A percentile compares a stretch with the other conserved stretches of the same genome.
These are phyloP conservation scores for Typhlichthys subterraneus DNA, from an alignment of 2,797 vertebrate species.

Conservation along the genomic window DNA sequence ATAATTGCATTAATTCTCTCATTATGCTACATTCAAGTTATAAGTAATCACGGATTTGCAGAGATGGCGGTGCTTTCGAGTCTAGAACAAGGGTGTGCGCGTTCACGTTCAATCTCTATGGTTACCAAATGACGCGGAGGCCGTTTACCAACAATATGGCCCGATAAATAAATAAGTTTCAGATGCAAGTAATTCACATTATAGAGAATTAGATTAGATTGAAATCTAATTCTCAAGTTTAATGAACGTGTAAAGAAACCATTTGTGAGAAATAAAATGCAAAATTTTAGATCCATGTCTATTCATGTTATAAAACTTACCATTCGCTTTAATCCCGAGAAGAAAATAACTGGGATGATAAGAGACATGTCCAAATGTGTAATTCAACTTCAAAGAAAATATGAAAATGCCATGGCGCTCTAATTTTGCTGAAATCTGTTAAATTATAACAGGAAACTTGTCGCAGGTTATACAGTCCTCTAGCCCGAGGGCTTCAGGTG, in stretches of 20 bases:
- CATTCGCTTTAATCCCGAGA: slow-evolving; percentile 1
- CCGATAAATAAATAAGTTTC: background rate
- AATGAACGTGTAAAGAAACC: too few relatives aligned
- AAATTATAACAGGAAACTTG: slow-evolving; percentile 17
- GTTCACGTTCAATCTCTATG: slow-evolving; percentile 71
- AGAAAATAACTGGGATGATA: accelerated
- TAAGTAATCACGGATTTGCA: background rate
- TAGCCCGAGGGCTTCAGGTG: slow-evolving; percentile 16
- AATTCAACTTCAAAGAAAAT: background rate
- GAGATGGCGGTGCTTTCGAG: background rate
- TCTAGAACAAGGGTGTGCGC: slow-evolving; percentile 43
- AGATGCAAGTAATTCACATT: too few relatives aligned
- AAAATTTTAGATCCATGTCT: too few relatives aligned
- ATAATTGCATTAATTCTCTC: too few relatives aligned
- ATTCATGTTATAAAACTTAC: slow-evolving; percentile 32
- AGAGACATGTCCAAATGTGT: background rate
- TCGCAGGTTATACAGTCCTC: background rate
- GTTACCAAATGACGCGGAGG: slow-evolving; percentile 57
- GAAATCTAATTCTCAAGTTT: too few relatives aligned
- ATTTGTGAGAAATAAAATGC: too few relatives aligned
- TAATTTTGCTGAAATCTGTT: background rate
- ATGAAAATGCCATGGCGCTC: background rate
- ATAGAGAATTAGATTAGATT: too few relatives aligned
- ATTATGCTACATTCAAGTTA: background rate
- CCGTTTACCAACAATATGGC: slow-evolving; percentile 37